Percentiles rank a stretch among this genome's conserved stretches.
phyloP scores from a whole-genome alignment of 1,140 invertebrate genomes.

The Bacillus rossius region DNA sequence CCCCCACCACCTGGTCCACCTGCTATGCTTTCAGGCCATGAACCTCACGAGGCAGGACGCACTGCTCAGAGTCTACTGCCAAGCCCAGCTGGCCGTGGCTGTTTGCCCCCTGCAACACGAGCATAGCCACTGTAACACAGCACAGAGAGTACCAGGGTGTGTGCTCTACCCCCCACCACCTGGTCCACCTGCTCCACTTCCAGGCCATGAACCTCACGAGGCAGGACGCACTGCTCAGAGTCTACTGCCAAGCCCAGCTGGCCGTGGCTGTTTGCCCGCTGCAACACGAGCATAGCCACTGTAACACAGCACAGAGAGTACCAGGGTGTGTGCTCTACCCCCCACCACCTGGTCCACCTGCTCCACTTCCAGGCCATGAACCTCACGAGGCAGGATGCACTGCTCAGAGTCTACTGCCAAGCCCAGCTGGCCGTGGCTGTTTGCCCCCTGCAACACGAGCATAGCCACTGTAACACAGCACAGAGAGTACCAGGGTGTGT shows the following conservation, averaged over 20 bases:
- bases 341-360: slow-evolving; percentile 63
- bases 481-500: slow-evolving; percentile 60
- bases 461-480: no score
- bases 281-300: no score
- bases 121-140: no score
- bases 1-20: no score
- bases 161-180: slow-evolving; percentile 76
- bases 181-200: slow-evolving; percentile 55
- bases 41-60: slow-evolving; percentile 55
- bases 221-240: slow-evolving; percentile 59
- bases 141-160: slow-evolving; percentile 60
- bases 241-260: slow-evolving; percentile 63
- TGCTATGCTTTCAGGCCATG: no score
- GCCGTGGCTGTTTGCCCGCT: slow-evolving; percentile 83
- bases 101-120: slow-evolving; percentile 76
- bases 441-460: slow-evolving; percentile 49
- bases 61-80: slow-evolving; percentile 59
- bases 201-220: slow-evolving; percentile 48
- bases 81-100: slow-evolving; percentile 75
- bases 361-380: no score
- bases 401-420: slow-evolving; percentile 22
- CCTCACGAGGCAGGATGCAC: slow-evolving; percentile 51
- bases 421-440: slow-evolving; percentile 36
- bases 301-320: no score
- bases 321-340: slow-evolving; percentile 68